Percentiles rank a stretch among this genome's conserved stretches.
Evolutionary conservation across 2,113 vertebrate genomes (phyloP).

Genomic region (Rhombomys opimus): DNA sequence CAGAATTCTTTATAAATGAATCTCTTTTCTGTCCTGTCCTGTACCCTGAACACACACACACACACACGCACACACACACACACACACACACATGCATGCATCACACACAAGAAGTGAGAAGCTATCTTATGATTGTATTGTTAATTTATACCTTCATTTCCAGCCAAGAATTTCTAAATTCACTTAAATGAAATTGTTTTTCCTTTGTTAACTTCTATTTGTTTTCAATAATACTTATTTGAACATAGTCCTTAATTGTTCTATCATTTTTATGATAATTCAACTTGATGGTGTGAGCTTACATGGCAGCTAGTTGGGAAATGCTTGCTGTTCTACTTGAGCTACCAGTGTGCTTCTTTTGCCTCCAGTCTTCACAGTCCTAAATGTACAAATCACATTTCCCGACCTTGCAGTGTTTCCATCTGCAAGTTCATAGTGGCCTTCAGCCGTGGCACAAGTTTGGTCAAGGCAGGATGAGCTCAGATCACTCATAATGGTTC

Average conservation of each 20-base stretch:
- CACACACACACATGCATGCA: background rate
- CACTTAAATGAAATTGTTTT: background rate
- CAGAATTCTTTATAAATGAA: background rate
- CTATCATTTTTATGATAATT: background rate
- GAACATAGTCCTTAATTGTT: background rate
- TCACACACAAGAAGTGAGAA: background rate
- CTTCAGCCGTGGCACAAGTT: background rate
- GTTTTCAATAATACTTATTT: background rate
- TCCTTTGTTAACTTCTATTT: background rate
- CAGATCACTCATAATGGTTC: background rate
- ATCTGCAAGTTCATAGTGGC: background rate
- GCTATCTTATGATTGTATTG: background rate
- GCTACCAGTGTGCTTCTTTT: background rate
- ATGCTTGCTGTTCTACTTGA: accelerated
- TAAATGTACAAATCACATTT: background rate
- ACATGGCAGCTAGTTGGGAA: background rate
- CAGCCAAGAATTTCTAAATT: background rate
- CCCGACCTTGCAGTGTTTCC: background rate
- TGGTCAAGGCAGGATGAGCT: background rate
- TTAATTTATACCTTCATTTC: background rate
- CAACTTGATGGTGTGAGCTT: background rate
- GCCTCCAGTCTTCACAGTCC: accelerated
- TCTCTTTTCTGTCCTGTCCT: background rate
- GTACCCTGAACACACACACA: background rate
- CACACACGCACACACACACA: background rate